Base-by-base conservation (phyloP, 2,113 vertebrate species). In the Salvator merianae region DNA sequence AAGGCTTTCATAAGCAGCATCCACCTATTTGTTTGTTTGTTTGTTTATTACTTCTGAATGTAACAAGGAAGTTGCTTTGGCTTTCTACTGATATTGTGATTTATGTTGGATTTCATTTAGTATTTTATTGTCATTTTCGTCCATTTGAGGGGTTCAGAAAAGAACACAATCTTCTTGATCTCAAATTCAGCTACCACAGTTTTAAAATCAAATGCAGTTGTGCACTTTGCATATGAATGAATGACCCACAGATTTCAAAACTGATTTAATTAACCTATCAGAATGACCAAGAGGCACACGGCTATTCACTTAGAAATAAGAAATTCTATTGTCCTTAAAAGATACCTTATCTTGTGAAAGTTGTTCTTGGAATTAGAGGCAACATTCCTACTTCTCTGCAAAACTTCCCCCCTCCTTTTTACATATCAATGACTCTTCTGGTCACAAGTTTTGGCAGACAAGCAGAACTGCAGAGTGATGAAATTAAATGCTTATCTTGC, bases 401-500 rank as follows among this genome's bases (percentile, higher is more conserved):
- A 55, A 59, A 10, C 18, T 70, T 78, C 10, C 36, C 34, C 71
- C 70, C 75, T 59, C 18, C 55, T 14, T 59, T 2, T 59, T 20
- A 20, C 75, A 78, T 43, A 71, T 84, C 36, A 32, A 32, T 59
- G 28, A 40, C 2, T 3, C 5, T 43, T 84, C 53, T 43, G 13
- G 30, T 79, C 68, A 84, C 30, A 84, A 63, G 83, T 72, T 77
- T 20, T 20, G 75, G 40, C 36, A 71, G 43, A 70, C 66, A 79
- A 73, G 53, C 36, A 79, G 5, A 28, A 78, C 30, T 34, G 24
- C 38, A 72, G 55, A 62, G 13, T 79, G 10, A 84, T 71, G 68
- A 47, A 72, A 79, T 28, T 4, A 59, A 72, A 62, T 63, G 76
- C 13, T 77, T 43, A 38, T 63, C 36, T 66, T 22, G 77, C 26